phyloP scores from a whole-genome alignment of 2,888 invertebrate species.

The Strigamia crassipes region DNA sequence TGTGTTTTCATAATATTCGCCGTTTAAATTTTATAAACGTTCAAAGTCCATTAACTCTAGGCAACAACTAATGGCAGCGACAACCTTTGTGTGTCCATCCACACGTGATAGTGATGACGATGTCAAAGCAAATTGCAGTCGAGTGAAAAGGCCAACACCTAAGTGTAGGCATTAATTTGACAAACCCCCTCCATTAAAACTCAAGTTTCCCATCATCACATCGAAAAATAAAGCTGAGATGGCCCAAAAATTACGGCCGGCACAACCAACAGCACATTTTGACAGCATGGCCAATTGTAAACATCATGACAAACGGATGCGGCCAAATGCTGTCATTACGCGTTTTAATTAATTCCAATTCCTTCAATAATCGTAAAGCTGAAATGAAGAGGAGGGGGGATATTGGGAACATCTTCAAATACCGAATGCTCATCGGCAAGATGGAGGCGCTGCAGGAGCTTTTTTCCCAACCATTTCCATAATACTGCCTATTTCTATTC shows the following conservation, averaged over 20 bases:
- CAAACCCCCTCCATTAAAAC: constrained; percentile 42
- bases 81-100: constrained; percentile 40
- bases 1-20: not conserved
- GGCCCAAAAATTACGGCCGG: not conserved
- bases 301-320: not conserved
- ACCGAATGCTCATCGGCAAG: not conserved
- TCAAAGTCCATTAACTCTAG: not conserved
- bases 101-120: constrained; percentile 37
- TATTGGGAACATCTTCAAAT: constrained; percentile 26
- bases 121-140: constrained; percentile 35
- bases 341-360: constrained; percentile 36
- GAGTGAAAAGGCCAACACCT: constrained; percentile 39
- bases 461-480: constrained; percentile 15
- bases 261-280: constrained; percentile 25
- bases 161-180: constrained; percentile 40
- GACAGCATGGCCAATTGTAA: constrained; percentile 24
- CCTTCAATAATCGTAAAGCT: constrained; percentile 1
- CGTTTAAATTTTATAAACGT: not conserved
- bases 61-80: constrained; percentile 24
- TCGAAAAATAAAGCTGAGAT: constrained; percentile 3
- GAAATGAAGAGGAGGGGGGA: not conserved
- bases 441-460: not conserved
- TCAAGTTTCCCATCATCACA: constrained; percentile 37
- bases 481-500: constrained; percentile 42
- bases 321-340: constrained; percentile 27